Evolutionary conservation across 1,140 invertebrate genomes (phyloP).

Genomic region (Venturia canescens): DNA sequence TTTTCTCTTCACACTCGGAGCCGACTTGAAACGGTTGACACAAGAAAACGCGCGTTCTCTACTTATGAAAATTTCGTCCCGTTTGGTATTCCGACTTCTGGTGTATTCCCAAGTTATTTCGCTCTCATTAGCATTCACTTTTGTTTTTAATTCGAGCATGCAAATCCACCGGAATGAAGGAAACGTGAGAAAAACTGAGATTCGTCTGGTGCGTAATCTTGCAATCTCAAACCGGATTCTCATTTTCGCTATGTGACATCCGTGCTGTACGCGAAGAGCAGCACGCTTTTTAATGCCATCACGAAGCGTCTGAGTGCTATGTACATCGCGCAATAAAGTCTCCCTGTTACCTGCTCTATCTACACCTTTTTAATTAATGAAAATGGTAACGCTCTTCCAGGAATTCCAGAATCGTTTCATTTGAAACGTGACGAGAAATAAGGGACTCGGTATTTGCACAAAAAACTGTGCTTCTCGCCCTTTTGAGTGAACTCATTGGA

Average conservation of each 20-base stretch:
- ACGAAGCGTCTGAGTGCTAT: not conserved
- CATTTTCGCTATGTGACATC: slow-evolving; percentile 23
- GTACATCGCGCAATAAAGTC: not conserved
- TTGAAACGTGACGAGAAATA: slow-evolving; percentile 10
- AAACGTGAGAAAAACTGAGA: not conserved
- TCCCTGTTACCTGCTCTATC: not conserved
- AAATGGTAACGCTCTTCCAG: not conserved
- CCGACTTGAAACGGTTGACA: not conserved
- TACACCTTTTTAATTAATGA: slow-evolving; percentile 1
- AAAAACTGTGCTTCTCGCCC: not conserved
- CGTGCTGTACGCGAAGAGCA: not conserved
- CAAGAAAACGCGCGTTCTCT: too few species aligned
- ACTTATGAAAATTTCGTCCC: too few species aligned
- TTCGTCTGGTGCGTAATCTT: not conserved
- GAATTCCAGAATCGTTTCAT: not conserved
- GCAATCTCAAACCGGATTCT: slow-evolving; percentile 10
- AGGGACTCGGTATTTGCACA: not conserved
- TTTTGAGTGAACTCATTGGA: too few species aligned
- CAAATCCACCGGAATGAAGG: not conserved
- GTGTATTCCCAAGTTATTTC: not conserved
- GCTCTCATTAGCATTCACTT: slow-evolving; percentile 24
- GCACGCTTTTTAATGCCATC: not conserved
- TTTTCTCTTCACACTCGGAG: not conserved
- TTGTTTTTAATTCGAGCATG: slow-evolving; percentile 6
- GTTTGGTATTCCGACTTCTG: too few species aligned